A percentile compares a stretch with the other conserved stretches of the same genome.
phyloP scores from a whole-genome alignment of 2,888 invertebrate genomes.

The Aelia acuminata region DNA sequence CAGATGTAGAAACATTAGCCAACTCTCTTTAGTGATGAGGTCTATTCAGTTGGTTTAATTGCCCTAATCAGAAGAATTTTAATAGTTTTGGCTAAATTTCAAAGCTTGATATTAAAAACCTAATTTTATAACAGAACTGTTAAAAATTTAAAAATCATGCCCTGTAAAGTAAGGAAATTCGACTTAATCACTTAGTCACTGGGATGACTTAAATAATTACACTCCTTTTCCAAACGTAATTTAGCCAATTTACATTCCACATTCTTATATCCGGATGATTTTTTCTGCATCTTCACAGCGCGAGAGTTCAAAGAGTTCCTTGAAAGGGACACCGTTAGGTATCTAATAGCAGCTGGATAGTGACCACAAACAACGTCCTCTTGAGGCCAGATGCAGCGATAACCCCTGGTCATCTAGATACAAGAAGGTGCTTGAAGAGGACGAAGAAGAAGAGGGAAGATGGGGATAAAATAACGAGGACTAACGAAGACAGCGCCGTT shows the following conservation, averaged over 20 bases:
- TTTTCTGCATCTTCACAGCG: not conserved
- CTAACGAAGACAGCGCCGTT: not conserved
- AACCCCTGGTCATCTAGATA: slow-evolving; percentile 8
- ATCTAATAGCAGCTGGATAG: slow-evolving; percentile 9
- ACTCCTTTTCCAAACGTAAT: not conserved
- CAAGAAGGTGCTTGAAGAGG: not conserved
- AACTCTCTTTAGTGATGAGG: too few species aligned
- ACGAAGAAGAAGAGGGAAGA: not conserved
- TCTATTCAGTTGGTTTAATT: too few species aligned
- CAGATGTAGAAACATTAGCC: too few species aligned
- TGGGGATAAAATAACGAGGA: not conserved
- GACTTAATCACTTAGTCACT: too few species aligned
- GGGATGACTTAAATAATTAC: too few species aligned
- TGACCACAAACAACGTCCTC: slow-evolving; percentile 3
- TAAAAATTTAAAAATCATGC: too few species aligned
- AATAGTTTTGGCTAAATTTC: too few species aligned
- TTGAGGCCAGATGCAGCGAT: not conserved
- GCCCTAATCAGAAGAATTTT: too few species aligned
- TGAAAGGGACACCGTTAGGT: not conserved
- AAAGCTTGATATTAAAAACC: too few species aligned
- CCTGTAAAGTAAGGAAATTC: too few species aligned
- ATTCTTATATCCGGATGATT: not conserved
- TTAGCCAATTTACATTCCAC: not conserved
- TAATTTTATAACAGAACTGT: too few species aligned
- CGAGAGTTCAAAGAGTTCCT: not conserved